These are phyloP conservation scores for Melanotaenia nigrans DNA, from an alignment of 2,797 vertebrate species.

Conservation along the genomic window DNA sequence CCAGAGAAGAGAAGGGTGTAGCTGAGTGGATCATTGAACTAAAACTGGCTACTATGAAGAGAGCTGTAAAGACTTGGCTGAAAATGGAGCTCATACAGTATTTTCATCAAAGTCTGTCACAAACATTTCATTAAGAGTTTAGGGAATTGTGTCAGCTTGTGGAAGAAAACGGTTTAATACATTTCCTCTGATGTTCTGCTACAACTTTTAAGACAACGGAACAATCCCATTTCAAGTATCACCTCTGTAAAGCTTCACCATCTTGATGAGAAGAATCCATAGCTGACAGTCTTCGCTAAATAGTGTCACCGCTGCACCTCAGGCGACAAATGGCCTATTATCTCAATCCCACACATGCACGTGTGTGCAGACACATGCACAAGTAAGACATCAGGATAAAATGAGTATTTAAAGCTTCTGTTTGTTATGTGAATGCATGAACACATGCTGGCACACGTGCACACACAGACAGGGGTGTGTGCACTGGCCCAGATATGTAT, in stretches of 20 bases:
- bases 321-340: constrained; percentile 70
- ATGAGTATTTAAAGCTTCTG: constrained; percentile 54
- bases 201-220: not conserved
- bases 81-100: not conserved
- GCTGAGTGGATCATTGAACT: not conserved
- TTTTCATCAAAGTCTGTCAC: not conserved
- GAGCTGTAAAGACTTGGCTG: not conserved
- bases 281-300: constrained; percentile 48
- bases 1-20: not conserved
- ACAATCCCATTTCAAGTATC: not conserved
- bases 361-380: constrained; percentile 1
- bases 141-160: not conserved
- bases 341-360: constrained; percentile 38
- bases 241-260: not conserved
- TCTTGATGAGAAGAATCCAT: constrained; percentile 15
- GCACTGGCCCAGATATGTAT: constrained; percentile 44
- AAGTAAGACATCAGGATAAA: constrained; percentile 30
- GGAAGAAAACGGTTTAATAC: too few relatives aligned
- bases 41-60: not conserved
- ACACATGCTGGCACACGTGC: constrained; percentile 53
- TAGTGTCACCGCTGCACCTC: constrained; percentile 69
- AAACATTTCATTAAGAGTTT: too few relatives aligned
- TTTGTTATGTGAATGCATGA: constrained; percentile 33
- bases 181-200: not conserved
- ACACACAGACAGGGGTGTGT: constrained; percentile 9